phyloP scores from a whole-genome alignment of 2,797 vertebrate species.

The Darevskia mixta region DNA sequence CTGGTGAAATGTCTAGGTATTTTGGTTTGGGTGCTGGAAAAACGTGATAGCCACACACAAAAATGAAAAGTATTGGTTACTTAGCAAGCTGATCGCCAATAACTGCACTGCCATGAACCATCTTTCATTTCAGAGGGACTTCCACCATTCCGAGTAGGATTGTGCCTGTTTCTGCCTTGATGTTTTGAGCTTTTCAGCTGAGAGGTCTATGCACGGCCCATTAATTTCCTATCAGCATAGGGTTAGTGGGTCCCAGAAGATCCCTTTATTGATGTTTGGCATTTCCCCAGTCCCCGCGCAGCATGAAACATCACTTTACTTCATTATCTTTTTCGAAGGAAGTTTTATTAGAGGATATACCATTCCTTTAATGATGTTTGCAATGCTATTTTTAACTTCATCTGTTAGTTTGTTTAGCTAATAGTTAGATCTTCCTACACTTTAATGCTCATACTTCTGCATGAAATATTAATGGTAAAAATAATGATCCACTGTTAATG shows the following conservation, averaged over 20 bases:
- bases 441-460: slow-evolving; percentile 36
- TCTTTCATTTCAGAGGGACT: background rate
- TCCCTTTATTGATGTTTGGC: slow-evolving; percentile 29
- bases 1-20: too few species aligned
- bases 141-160: background rate
- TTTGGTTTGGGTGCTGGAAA: too few species aligned
- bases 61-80: background rate
- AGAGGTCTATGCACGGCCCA: slow-evolving; percentile 30
- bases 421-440: slow-evolving; percentile 17
- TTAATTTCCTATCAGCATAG: slow-evolving; percentile 58
- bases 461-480: slow-evolving; percentile 25
- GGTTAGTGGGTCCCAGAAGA: slow-evolving; percentile 41
- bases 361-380: slow-evolving; percentile 33
- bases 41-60: too few species aligned
- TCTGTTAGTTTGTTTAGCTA: slow-evolving; percentile 48
- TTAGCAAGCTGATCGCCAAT: background rate
- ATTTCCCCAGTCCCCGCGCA: slow-evolving; percentile 9
- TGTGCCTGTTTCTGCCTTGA: slow-evolving; percentile 18
- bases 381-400: slow-evolving; percentile 41
- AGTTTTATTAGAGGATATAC: background rate
- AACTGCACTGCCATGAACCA: background rate
- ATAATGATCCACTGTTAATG: slow-evolving; percentile 1
- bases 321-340: slow-evolving; percentile 24
- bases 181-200: slow-evolving; percentile 25
- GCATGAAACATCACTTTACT: slow-evolving; percentile 36